Base-by-base conservation (phyloP, 2,797 vertebrate genomes). In the Danio tinwini region DNA sequence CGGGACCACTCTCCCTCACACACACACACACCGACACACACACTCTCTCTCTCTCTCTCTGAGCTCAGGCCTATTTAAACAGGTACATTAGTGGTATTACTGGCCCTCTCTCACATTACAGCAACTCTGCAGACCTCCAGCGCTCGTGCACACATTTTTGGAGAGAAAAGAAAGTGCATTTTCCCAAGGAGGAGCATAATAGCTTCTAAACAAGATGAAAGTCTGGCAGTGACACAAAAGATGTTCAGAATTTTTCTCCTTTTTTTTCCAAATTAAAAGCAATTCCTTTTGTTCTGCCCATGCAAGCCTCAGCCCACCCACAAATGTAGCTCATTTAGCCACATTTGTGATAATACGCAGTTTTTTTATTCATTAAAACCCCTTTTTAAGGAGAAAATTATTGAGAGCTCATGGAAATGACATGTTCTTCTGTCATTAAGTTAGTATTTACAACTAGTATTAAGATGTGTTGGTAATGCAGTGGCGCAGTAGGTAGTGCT, bases 271-370 rank as follows among this genome's bases (percentile, higher is more conserved):
- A 81, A 72, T 83, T 78, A 90, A 86, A 85, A 86, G 75, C 76
- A 74, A 86, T 88, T 84, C 70, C 76, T 81, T 85, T 89, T 82
- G 76, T 86, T 91, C 74, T 29, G 69, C 84, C 86, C 86, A 86
- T 89, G 88, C 45, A 37, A 80, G 50, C 61, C 53, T 86, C 62
- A 80, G 74, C 76, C 79, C 86, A 62, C 89, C 81, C 76, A 82
- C 86, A 89, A 86, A 89, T 85, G 87, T 64, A 72, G 73, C 85
- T 74, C 81, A 81, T 87, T 90, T 88, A 85, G 76, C 78, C 74
- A 84, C 83, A 88, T 90, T 90, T 87, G 86, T 82, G 69, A 63
- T 85, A 89, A 88, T 87, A 90, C 89, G 87, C 81, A 88, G 71
- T 78, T 64, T 72, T 64, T 72, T 55, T 81, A 49, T 29, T 14